These are phyloP conservation scores for Xiphophorus birchmanni DNA, from an alignment of 2,797 vertebrate species.

Conservation along the genomic window DNA sequence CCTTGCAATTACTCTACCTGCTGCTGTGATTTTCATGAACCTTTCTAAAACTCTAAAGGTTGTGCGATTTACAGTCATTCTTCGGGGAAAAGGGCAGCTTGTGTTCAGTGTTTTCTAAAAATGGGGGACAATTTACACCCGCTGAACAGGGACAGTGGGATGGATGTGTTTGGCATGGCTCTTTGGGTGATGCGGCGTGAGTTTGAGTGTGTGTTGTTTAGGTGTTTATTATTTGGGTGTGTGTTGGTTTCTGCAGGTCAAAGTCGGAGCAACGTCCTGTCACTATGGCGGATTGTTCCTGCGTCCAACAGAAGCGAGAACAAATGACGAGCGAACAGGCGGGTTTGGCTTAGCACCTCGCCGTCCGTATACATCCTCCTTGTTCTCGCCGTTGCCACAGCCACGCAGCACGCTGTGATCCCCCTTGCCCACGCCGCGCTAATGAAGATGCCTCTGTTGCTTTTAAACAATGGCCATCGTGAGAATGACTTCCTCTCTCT, in stretches of 20 bases:
- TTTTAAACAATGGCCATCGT: constrained; percentile 79
- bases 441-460: constrained; percentile 82
- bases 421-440: constrained; percentile 55
- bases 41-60: constrained; percentile 2
- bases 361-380: constrained; percentile 49
- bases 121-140: constrained; percentile 22
- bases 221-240: not conserved
- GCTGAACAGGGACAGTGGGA: constrained; percentile 26
- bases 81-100: not conserved
- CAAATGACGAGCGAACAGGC: constrained; percentile 78
- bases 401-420: constrained; percentile 58
- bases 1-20: not conserved
- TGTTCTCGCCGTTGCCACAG: constrained; percentile 59
- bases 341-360: constrained; percentile 74
- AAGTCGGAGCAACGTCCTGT: constrained; percentile 55
- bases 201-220: constrained; percentile 27
- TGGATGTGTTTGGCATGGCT: constrained; percentile 28
- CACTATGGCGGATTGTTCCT: constrained; percentile 50
- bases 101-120: constrained; percentile 17
- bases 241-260: constrained; percentile 19
- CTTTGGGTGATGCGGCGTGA: constrained; percentile 25
- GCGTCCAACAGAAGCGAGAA: constrained; percentile 56
- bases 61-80: not conserved
- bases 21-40: not conserved
- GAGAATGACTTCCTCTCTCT: constrained; percentile 66